These are phyloP conservation scores for Rhinopithecus roxellana DNA, from an alignment of 2,113 vertebrate genomes.

Conservation along the genomic window DNA sequence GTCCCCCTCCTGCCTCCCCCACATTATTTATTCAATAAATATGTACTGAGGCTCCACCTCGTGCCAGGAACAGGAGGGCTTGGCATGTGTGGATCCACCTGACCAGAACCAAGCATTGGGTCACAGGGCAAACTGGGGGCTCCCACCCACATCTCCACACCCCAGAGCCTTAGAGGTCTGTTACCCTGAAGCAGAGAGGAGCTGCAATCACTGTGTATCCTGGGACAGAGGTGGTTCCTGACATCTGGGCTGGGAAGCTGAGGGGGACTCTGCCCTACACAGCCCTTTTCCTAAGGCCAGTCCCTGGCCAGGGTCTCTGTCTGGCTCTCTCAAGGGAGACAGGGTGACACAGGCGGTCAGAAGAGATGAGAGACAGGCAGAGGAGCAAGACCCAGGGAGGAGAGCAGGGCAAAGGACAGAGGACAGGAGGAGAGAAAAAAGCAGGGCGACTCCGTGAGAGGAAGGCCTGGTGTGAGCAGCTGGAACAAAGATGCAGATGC, in stretches of 20 bases:
- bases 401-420: not conserved
- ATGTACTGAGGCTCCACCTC: not conserved
- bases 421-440: not conserved
- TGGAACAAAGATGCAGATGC: not conserved
- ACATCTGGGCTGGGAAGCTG: not conserved
- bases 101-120: not conserved
- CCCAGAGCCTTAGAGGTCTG: not conserved
- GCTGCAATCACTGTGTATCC: not conserved
- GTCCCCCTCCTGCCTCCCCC: not conserved
- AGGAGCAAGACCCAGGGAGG: not conserved
- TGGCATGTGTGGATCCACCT: not conserved
- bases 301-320: not conserved
- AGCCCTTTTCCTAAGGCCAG: not conserved
- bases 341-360: not conserved
- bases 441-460: not conserved
- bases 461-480: not conserved
- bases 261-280: not conserved
- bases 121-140: not conserved
- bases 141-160: not conserved
- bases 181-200: not conserved
- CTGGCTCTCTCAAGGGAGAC: not conserved
- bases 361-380: not conserved
- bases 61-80: not conserved
- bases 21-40: not conserved
- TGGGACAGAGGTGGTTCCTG: not conserved